Evolutionary conservation across 1,140 invertebrate species (phyloP).

Genomic region (Zaprionus kolodkinae): DNA sequence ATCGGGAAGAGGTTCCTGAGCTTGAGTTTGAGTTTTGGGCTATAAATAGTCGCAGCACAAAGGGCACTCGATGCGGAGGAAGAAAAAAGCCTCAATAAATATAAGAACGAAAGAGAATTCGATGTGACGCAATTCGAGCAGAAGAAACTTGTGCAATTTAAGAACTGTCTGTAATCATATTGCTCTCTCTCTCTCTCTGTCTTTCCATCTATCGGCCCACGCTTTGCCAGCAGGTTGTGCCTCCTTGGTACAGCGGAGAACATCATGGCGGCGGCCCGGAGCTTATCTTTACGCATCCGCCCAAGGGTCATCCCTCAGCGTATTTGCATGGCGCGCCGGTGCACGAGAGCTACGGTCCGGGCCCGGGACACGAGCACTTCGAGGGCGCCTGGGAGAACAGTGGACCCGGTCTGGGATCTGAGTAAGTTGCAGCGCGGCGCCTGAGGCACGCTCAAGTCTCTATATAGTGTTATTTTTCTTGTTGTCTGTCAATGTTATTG

Average conservation of each 20-base stretch:
- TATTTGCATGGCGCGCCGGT: conserved; percentile 82
- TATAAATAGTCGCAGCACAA: conserved; percentile 63
- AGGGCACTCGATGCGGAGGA: conserved; percentile 27
- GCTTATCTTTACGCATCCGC: conserved; percentile 79
- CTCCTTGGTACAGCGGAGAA: conserved; percentile 77
- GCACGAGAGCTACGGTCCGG: conserved; percentile 76
- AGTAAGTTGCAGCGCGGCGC: conserved; percentile 85
- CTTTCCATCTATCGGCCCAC: neutral
- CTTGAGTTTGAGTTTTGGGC: conserved; percentile 40
- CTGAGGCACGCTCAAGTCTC: conserved; percentile 9
- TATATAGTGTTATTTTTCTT: conserved; percentile 1
- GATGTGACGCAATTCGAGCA: conserved; percentile 7
- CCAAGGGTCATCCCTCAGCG: conserved; percentile 78
- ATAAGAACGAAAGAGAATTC: neutral
- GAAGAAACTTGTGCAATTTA: conserved; percentile 36
- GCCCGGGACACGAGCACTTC: conserved; percentile 81
- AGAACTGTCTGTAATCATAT: conserved; percentile 46
- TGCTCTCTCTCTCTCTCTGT: conserved; percentile 10
- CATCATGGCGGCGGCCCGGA: conserved; percentile 64
- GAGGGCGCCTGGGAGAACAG: conserved; percentile 86
- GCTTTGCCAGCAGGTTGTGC: conserved; percentile 65
- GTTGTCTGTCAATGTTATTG: conserved; percentile 39
- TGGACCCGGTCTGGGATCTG: conserved; percentile 86
- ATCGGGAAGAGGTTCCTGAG: conserved; percentile 46
- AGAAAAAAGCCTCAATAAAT: conserved; percentile 31